These are phyloP conservation scores for Pheosia gnoma DNA, from an alignment of 2,888 invertebrate species.

Conservation along the genomic window DNA sequence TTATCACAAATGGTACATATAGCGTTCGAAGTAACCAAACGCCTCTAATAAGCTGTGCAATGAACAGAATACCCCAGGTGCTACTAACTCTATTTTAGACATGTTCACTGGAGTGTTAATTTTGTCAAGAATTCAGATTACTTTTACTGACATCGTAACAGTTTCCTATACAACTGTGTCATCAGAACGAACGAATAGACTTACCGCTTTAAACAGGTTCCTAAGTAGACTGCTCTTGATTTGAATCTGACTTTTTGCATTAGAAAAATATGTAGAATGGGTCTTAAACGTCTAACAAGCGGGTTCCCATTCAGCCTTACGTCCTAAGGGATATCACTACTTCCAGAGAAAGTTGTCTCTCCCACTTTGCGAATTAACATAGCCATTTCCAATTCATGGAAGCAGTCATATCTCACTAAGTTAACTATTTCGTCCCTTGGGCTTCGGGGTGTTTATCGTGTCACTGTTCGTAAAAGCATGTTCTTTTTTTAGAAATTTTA, in stretches of 20 bases:
- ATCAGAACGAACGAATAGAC: constrained; percentile 31
- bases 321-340: constrained; percentile 49
- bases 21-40: background rate
- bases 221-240: constrained; percentile 32
- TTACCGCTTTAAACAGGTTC: constrained; percentile 46
- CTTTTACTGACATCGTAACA: constrained; percentile 32
- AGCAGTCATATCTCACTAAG: constrained; percentile 3
- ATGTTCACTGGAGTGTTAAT: background rate
- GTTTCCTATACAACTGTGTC: constrained; percentile 26
- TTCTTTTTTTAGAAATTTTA: too few relatives aligned
- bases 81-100: background rate
- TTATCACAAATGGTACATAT: too few relatives aligned
- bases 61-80: background rate
- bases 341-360: constrained; percentile 46
- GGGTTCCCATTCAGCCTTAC: constrained; percentile 45
- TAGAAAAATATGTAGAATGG: constrained; percentile 54
- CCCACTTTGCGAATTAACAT: constrained; percentile 39
- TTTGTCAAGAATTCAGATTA: constrained; percentile 16
- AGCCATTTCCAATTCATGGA: constrained; percentile 31
- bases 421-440: constrained; percentile 9
- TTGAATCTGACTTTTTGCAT: constrained; percentile 37
- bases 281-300: constrained; percentile 52
- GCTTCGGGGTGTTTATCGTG: background rate
- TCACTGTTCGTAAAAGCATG: too few relatives aligned
- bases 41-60: background rate